A percentile compares a stretch with the other conserved stretches of the same genome.
Evolutionary conservation across 2,888 invertebrate species (phyloP).

Genomic region (Apamea monoglypha): DNA sequence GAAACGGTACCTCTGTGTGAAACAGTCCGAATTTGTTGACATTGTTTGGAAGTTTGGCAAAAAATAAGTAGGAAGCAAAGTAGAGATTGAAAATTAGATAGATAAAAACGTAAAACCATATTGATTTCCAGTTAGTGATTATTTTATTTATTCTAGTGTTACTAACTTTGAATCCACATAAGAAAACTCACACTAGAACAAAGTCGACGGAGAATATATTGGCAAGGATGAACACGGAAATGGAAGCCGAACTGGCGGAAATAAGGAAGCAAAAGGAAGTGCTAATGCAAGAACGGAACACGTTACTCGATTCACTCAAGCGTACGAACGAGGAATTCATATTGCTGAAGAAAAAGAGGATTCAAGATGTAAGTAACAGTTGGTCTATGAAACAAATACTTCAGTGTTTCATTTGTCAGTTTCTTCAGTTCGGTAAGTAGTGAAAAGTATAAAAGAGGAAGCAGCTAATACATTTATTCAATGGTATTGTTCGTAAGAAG

Average conservation of each 20-base stretch:
- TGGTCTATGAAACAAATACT: neutral
- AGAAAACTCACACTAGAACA: constrained; percentile 77
- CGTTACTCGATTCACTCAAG: constrained; percentile 92
- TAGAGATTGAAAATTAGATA: neutral
- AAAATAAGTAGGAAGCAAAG: neutral
- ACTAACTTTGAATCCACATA: constrained; percentile 83
- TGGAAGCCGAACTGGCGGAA: constrained; percentile 85
- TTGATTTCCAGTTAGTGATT: constrained; percentile 6
- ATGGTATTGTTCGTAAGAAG: neutral
- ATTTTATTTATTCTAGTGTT: constrained; percentile 76
- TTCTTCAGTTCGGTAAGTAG: neutral
- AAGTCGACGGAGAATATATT: constrained; percentile 86
- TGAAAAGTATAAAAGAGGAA: too few relatives aligned
- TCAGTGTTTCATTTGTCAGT: neutral
- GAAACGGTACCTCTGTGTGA: constrained; percentile 19
- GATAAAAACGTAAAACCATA: neutral
- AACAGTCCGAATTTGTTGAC: neutral
- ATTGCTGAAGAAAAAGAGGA: constrained; percentile 93
- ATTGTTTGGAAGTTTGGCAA: neutral
- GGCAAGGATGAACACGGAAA: constrained; percentile 82
- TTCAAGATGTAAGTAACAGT: constrained; percentile 93
- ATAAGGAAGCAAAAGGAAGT: constrained; percentile 87
- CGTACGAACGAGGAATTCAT: constrained; percentile 94
- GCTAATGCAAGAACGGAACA: constrained; percentile 88
- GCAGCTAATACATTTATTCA: neutral